Conservation (phyloP, 2,113 vertebrate genomes). For the Paramormyrops kingsleyae region DNA sequence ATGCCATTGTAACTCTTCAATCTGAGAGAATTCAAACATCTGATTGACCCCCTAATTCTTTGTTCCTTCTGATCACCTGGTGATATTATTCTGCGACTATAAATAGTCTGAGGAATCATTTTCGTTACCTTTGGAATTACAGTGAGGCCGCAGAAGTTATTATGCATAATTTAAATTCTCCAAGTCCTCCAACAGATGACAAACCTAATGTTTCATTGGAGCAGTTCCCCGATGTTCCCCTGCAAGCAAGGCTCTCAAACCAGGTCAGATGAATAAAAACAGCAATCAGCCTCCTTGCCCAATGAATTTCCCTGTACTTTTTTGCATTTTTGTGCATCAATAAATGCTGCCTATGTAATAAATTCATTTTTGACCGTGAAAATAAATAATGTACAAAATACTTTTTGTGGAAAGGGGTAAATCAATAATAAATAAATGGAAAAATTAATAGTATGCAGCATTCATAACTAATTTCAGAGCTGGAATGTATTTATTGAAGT, state of each 20-base stretch:
- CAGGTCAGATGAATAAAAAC: neutral
- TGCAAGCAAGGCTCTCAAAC: neutral
- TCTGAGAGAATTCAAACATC: neutral
- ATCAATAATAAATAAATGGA: neutral
- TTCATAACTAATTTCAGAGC: neutral
- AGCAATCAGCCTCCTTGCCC: neutral
- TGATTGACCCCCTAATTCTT: neutral
- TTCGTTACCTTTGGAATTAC: neutral
- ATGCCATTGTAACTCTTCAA: neutral
- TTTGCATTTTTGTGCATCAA: neutral
- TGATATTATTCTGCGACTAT: neutral
- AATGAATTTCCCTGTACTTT: neutral
- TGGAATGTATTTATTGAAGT: neutral
- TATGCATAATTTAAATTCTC: neutral
- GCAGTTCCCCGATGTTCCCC: neutral
- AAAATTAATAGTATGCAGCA: neutral
- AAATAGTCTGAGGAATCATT: neutral
- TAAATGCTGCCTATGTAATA: neutral
- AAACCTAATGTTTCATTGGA: neutral
- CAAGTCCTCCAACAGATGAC: neutral
- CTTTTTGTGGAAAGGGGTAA: neutral
- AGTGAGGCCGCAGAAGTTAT: neutral
- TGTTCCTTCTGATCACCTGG: neutral
- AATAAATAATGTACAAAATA: neutral
- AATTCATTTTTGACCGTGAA: neutral